Conservation (phyloP, 2,113 vertebrate species). For the Dendropsophus ebraccatus region DNA sequence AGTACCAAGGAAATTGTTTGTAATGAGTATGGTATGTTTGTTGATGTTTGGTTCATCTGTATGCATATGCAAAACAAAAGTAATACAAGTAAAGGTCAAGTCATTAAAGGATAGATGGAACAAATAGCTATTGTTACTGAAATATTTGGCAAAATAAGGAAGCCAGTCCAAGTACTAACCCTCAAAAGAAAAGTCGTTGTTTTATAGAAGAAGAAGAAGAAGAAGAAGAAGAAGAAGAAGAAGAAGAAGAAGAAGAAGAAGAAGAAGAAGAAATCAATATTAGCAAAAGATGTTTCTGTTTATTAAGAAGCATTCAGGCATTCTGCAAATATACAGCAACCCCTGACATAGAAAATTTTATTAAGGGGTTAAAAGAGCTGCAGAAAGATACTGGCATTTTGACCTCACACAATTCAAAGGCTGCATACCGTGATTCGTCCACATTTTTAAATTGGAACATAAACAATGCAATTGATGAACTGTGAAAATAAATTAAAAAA, state of each 20-base stretch:
- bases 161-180: background rate
- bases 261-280: no score
- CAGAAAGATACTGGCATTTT: no score
- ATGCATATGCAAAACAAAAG: background rate
- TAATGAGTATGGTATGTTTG: slow-evolving; percentile 22
- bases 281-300: no score
- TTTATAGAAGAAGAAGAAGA: no score
- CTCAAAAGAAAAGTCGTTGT: no score
- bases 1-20: background rate
- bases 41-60: background rate
- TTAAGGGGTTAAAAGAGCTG: no score
- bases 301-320: no score
- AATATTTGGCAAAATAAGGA: background rate
- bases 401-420: background rate
- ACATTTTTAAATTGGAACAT: no score
- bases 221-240: no score
- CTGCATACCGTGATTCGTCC: background rate
- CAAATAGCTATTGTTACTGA: background rate
- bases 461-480: background rate
- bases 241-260: no score
- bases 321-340: no score
- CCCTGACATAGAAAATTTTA: no score
- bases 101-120: background rate
- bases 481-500: background rate
- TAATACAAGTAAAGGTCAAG: background rate